Conservation (phyloP, 2,113 vertebrate species). For the Cnemophilus loriae region DNA sequence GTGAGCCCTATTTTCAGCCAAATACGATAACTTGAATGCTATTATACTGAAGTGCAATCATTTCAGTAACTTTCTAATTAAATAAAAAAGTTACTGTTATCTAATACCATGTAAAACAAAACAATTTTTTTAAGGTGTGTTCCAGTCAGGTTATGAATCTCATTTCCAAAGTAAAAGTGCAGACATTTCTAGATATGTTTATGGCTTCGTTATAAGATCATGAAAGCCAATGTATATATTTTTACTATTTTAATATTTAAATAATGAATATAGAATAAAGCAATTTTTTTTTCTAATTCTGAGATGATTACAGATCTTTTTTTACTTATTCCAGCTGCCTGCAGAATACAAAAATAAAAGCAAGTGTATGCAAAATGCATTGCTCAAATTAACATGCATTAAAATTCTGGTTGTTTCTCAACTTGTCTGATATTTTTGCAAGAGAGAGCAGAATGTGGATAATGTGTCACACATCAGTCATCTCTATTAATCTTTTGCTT, state of each 20-base stretch:
- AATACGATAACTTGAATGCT: background rate
- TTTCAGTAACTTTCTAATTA: background rate
- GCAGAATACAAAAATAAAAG: conserved; percentile 1
- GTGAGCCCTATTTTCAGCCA: background rate
- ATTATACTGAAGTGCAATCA: background rate
- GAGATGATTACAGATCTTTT: background rate
- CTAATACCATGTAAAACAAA: background rate
- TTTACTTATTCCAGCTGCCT: conserved; percentile 10
- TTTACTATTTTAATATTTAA: background rate
- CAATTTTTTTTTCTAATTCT: background rate
- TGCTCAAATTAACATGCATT: background rate
- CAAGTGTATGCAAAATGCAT: conserved; percentile 20
- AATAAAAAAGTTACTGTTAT: background rate
- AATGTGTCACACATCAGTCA: background rate
- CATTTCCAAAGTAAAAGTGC: background rate
- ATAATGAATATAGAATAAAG: background rate
- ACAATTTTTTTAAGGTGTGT: background rate
- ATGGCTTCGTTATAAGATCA: background rate
- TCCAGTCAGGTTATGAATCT: background rate
- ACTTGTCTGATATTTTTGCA: background rate
- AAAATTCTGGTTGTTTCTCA: background rate
- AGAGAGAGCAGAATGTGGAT: background rate
- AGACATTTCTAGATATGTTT: background rate
- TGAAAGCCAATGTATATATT: background rate
- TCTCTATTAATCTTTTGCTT: background rate